Conservation (phyloP, 2,888 invertebrate species). For the Agrochola macilenta region DNA sequence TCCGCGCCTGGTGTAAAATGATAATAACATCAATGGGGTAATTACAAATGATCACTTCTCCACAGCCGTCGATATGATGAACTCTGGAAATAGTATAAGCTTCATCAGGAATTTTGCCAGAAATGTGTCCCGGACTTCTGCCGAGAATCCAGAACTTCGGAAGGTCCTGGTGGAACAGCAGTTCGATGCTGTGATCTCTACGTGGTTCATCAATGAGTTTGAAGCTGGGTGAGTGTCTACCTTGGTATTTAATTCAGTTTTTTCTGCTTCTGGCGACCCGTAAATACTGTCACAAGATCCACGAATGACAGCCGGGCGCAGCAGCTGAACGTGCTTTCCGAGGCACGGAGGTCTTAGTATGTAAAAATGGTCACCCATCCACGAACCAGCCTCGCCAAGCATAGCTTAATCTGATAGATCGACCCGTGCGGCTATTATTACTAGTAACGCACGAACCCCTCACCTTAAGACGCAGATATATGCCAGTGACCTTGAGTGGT, state of each 20-base stretch:
- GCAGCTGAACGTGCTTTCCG: not conserved
- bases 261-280: not conserved
- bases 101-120: conserved; percentile 66
- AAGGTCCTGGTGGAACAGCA: conserved; percentile 65
- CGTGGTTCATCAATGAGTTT: conserved; percentile 79
- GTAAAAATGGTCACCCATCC: not conserved
- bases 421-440: no score
- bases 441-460: no score
- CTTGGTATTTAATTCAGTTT: not conserved
- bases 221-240: conserved; percentile 69
- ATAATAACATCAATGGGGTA: not conserved
- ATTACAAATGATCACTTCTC: not conserved
- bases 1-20: no score
- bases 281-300: not conserved
- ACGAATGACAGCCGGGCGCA: not conserved
- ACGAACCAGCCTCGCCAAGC: not conserved
- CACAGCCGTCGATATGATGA: conserved; percentile 35
- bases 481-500: no score
- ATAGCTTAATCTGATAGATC: not conserved
- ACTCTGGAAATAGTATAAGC: conserved; percentile 32
- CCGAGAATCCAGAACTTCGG: conserved; percentile 61
- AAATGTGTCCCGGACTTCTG: conserved; percentile 68
- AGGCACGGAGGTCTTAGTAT: no score
- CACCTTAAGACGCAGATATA: no score
- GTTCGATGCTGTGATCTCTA: conserved; percentile 81